phyloP scores from a whole-genome alignment of 2,113 vertebrate genomes.

The Carassius gibelio region DNA sequence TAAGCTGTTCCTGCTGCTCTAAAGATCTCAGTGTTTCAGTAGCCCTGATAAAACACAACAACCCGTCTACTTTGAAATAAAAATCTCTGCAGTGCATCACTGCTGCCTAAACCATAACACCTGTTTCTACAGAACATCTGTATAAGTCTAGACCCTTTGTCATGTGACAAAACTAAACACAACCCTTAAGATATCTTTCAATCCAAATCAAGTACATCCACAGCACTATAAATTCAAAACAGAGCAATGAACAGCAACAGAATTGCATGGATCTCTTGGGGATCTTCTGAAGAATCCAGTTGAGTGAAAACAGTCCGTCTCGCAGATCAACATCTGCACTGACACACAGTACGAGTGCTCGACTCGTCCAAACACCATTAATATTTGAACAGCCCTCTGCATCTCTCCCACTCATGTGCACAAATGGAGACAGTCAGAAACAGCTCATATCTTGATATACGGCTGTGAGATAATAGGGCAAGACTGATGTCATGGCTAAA shows the following conservation, averaged over 20 bases:
- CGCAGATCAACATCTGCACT: not conserved
- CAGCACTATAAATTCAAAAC: not conserved
- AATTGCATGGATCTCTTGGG: not conserved
- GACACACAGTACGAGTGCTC: conserved; percentile 33
- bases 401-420: not conserved
- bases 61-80: not conserved
- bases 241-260: not conserved
- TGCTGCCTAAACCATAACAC: not conserved
- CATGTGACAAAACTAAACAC: not conserved
- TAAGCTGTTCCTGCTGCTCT: not conserved
- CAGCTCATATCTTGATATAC: not conserved
- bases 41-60: not conserved
- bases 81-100: not conserved
- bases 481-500: not conserved
- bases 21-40: not conserved
- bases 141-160: not conserved
- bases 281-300: not conserved
- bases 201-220: not conserved
- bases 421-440: not conserved
- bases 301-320: not conserved
- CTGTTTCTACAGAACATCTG: conserved; percentile 7
- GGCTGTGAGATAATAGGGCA: not conserved
- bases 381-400: not conserved
- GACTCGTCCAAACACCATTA: conserved; percentile 55
- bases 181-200: not conserved